Evolutionary conservation across 2,113 vertebrate species (phyloP).

Genomic region (Hypomesus transpacificus): DNA sequence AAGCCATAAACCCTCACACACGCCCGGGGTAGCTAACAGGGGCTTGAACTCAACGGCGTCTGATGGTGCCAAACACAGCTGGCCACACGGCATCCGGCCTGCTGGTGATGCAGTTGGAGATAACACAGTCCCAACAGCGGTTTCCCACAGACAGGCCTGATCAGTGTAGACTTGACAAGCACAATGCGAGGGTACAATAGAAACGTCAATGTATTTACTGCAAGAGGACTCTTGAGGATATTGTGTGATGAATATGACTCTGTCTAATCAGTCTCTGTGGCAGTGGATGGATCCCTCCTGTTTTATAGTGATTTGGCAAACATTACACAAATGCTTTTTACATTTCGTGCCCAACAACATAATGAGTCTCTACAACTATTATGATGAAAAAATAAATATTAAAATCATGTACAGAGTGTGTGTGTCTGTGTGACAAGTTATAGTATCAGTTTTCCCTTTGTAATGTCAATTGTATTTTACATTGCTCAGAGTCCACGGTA

Average conservation of each 20-base stretch:
- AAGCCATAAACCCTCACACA: conserved; percentile 22
- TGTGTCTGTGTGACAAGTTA: not conserved
- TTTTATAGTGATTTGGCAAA: not conserved
- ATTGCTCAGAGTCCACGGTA: no score
- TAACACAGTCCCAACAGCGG: conserved; percentile 45
- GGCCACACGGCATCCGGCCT: conserved; percentile 22
- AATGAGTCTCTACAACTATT: no score
- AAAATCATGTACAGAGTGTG: not conserved
- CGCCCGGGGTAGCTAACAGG: not conserved
- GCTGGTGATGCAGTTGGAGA: conserved; percentile 36
- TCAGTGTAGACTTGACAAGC: not conserved
- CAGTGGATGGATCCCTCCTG: not conserved
- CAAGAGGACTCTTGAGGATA: not conserved
- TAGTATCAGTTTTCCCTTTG: not conserved
- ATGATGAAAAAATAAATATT: not conserved
- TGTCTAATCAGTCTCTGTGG: not conserved
- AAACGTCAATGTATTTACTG: not conserved
- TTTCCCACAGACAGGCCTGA: conserved; percentile 12
- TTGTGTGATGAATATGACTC: not conserved
- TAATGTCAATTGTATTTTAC: no score
- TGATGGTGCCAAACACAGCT: conserved; percentile 20
- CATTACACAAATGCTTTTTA: not conserved
- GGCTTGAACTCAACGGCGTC: not conserved
- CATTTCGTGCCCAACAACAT: no score
- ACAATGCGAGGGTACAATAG: not conserved